phyloP scores from a whole-genome alignment of 2,113 vertebrate genomes.

The Istiophorus platypterus region DNA sequence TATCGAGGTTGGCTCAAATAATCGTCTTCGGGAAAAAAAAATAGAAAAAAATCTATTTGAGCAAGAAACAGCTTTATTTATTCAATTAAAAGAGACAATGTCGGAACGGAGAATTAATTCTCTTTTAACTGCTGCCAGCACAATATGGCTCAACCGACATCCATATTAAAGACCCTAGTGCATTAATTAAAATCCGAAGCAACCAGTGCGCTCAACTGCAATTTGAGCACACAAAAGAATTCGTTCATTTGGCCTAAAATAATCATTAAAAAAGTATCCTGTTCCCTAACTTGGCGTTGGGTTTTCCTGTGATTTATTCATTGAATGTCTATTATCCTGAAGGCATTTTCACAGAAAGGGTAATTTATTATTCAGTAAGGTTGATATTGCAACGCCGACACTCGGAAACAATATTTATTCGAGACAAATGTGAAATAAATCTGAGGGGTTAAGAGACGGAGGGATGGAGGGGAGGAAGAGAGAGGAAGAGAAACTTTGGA shows the following conservation, averaged over 20 bases:
- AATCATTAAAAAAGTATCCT: slow-evolving; percentile 71
- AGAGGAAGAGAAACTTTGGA: slow-evolving; percentile 2
- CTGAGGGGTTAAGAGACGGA: background rate
- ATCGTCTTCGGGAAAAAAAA: slow-evolving; percentile 37
- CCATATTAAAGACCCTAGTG: slow-evolving; percentile 79
- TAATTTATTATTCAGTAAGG: slow-evolving; percentile 66
- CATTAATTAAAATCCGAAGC: slow-evolving; percentile 79
- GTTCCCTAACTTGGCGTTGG: slow-evolving; percentile 45
- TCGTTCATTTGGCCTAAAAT: slow-evolving; percentile 74
- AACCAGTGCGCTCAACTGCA: slow-evolving; percentile 63
- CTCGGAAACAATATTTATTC: slow-evolving; percentile 61
- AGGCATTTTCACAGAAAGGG: slow-evolving; percentile 59
- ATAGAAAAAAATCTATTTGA: slow-evolving; percentile 56
- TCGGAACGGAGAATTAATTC: slow-evolving; percentile 67
- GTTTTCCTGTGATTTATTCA: slow-evolving; percentile 71
- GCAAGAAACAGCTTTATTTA: slow-evolving; percentile 75
- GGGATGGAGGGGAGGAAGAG: background rate
- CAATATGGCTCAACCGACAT: slow-evolving; percentile 76
- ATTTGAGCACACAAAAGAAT: slow-evolving; percentile 74
- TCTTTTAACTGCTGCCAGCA: slow-evolving; percentile 79
- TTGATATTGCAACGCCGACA: slow-evolving; percentile 51
- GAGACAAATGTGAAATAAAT: slow-evolving; percentile 62
- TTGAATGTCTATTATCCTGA: slow-evolving; percentile 72
- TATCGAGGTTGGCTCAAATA: slow-evolving; percentile 44
- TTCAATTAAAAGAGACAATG: slow-evolving; percentile 80